phyloP scores from a whole-genome alignment of 2,888 invertebrate genomes.

The Mystacides longicornis region DNA sequence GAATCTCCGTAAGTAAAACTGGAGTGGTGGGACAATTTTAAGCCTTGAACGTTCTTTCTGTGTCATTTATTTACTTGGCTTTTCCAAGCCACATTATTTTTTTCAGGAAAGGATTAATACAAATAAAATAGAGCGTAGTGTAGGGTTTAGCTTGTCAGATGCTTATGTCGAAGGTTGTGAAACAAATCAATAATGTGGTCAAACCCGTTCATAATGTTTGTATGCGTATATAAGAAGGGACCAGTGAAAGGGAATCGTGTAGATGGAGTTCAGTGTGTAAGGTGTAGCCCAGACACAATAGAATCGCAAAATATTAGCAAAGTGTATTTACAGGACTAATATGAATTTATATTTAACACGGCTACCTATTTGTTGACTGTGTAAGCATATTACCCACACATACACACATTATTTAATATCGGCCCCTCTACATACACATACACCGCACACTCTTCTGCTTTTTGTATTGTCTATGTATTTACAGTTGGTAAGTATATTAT shows the following conservation, averaged over 20 bases:
- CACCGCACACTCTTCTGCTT: background rate
- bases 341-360: conserved; percentile 25
- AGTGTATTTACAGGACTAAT: conserved; percentile 24
- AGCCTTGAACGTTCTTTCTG: too few species aligned
- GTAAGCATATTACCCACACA: conserved; percentile 20
- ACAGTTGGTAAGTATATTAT: background rate
- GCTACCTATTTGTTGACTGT: conserved; percentile 16
- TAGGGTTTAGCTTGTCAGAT: too few species aligned
- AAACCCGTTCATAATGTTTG: background rate
- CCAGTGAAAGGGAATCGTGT: background rate
- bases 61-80: too few species aligned
- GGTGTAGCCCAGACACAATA: conserved; percentile 25
- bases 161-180: too few species aligned
- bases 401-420: background rate
- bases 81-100: too few species aligned
- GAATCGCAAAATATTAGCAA: conserved; percentile 26
- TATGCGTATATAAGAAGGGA: background rate
- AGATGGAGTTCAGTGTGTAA: background rate
- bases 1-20: too few species aligned
- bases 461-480: background rate
- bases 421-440: background rate
- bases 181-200: background rate
- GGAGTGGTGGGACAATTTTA: too few species aligned
- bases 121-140: too few species aligned
- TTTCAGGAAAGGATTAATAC: too few species aligned